Evolutionary conservation across 2,888 invertebrate genomes (phyloP).

Genomic region (Nebria salina): DNA sequence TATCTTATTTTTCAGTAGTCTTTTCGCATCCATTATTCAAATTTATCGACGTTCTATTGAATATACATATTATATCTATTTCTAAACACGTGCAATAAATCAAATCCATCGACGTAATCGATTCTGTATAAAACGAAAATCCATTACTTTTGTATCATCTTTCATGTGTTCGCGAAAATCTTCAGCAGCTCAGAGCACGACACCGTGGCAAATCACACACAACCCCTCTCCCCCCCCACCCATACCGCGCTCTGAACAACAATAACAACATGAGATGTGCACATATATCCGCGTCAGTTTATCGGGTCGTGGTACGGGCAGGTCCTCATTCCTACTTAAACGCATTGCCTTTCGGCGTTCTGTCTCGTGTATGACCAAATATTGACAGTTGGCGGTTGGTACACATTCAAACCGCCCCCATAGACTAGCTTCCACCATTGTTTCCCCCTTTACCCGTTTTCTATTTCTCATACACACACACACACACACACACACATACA

Average conservation of each 20-base stretch:
- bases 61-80: not conserved
- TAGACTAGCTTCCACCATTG: not conserved
- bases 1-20: no score
- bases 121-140: not conserved
- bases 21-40: not conserved
- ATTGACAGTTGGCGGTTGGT: constrained; percentile 42
- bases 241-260: not conserved
- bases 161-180: not conserved
- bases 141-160: not conserved
- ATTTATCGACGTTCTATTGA: not conserved
- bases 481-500: not conserved
- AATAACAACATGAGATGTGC: not conserved
- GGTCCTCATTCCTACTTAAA: not conserved
- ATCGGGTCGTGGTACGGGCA: not conserved
- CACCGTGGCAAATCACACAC: not conserved
- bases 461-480: not conserved
- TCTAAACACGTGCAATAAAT: not conserved
- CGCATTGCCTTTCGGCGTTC: constrained; percentile 10
- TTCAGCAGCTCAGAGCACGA: not conserved
- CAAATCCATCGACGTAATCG: not conserved
- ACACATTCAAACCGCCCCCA: constrained; percentile 28
- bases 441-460: constrained; percentile 5
- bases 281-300: not conserved
- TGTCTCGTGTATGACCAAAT: constrained; percentile 30
- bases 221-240: not conserved